These are phyloP conservation scores for Malacosoma neustria DNA, from an alignment of 2,888 invertebrate genomes.

Conservation along the genomic window DNA sequence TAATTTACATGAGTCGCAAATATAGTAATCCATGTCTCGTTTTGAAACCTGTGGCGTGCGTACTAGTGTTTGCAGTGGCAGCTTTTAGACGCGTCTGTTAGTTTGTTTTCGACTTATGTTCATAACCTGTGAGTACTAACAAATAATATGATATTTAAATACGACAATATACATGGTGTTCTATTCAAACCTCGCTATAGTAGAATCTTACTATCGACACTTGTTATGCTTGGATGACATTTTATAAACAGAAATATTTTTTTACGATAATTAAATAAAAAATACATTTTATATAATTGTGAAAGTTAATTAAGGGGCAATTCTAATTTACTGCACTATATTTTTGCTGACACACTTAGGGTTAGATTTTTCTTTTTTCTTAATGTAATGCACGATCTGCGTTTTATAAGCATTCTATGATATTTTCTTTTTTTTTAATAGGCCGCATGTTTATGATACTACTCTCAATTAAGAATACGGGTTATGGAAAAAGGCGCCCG, in stretches of 20 bases:
- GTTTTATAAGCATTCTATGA: conserved; percentile 60
- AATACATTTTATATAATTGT: conserved; percentile 52
- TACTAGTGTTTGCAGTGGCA: no score
- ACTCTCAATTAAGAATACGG: neutral
- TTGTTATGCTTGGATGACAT: conserved; percentile 67
- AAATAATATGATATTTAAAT: no score
- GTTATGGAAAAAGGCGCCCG: conserved; percentile 15
- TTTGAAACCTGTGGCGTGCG: no score
- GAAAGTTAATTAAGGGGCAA: conserved; percentile 69
- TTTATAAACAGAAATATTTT: conserved; percentile 73
- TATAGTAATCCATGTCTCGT: no score
- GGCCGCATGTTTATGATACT: conserved; percentile 14
- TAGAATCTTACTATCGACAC: conserved; percentile 36
- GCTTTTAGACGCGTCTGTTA: no score
- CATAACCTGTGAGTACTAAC: no score
- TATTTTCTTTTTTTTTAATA: conserved; percentile 38
- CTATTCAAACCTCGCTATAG: no score
- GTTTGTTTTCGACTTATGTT: no score
- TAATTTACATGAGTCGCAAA: no score
- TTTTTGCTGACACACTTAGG: conserved; percentile 73
- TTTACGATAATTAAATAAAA: conserved; percentile 44
- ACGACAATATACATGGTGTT: no score
- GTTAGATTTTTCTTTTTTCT: conserved; percentile 46
- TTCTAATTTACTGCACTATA: conserved; percentile 71
- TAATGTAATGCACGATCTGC: conserved; percentile 73